Conservation (phyloP, 2,113 vertebrate species). For the Anarhynchus alexandrinus region DNA sequence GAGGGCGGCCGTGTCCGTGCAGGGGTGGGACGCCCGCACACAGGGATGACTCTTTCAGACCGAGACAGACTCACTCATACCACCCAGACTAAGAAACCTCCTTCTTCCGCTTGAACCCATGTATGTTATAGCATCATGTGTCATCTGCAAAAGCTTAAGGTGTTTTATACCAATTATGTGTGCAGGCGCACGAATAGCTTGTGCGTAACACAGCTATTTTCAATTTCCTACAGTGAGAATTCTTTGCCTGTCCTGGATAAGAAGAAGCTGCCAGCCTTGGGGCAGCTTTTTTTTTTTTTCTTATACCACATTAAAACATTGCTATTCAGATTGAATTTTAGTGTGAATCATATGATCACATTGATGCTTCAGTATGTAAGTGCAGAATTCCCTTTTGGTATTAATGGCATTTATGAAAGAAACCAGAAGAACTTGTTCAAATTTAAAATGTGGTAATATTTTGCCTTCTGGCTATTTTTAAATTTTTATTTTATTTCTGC, state of each 20-base stretch:
- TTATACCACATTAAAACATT: background rate
- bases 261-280: background rate
- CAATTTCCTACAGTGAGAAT: background rate
- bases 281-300: background rate
- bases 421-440: background rate
- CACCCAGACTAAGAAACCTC: rapidly evolving
- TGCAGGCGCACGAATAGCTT: background rate
- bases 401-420: background rate
- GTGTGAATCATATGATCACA: background rate
- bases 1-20: rapidly evolving
- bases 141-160: background rate
- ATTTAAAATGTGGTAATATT: background rate
- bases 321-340: background rate
- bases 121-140: background rate
- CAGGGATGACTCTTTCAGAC: background rate
- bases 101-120: background rate
- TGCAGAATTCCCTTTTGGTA: background rate
- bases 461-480: constrained; percentile 12
- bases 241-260: background rate
- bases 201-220: background rate
- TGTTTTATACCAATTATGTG: background rate
- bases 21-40: rapidly evolving
- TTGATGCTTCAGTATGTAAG: background rate
- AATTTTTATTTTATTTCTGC: background rate
- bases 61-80: background rate